A percentile compares a stretch with the other conserved stretches of the same genome.
Conservation (phyloP, 2,888 invertebrate species). For the Callinectes sapidus region DNA sequence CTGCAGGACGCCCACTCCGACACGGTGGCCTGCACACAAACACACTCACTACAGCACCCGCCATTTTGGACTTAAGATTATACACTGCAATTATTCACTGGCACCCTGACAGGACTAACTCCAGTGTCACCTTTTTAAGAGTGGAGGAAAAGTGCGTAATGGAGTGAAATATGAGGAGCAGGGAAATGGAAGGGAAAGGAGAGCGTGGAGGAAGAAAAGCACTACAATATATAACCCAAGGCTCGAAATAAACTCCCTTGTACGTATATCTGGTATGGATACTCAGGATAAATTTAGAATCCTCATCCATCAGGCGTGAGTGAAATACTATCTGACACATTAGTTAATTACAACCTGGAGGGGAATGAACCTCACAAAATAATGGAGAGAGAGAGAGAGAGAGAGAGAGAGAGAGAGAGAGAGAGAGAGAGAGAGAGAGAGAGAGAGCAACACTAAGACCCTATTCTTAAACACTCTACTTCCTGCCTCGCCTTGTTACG, state of each 20-base stretch:
- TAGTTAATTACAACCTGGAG: not conserved
- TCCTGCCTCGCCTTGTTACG: too few species aligned
- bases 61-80: not conserved
- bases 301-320: not conserved
- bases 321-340: not conserved
- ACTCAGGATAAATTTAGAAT: not conserved
- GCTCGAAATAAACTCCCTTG: not conserved
- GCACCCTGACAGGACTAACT: not conserved
- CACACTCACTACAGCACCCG: not conserved
- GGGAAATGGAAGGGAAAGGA: not conserved
- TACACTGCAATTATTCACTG: not conserved
- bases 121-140: not conserved
- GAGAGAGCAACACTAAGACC: not conserved
- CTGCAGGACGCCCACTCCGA: conserved; percentile 72
- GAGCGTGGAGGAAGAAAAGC: not conserved
- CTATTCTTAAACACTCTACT: too few species aligned
- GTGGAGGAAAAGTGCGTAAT: not conserved
- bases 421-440: too few species aligned
- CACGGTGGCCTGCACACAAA: conserved; percentile 73
- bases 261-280: not conserved
- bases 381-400: not conserved
- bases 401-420: too few species aligned
- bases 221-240: not conserved
- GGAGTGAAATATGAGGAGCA: not conserved
- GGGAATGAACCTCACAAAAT: not conserved